phyloP scores from a whole-genome alignment of 2,797 vertebrate genomes.

The Peromyscus aztecus region DNA sequence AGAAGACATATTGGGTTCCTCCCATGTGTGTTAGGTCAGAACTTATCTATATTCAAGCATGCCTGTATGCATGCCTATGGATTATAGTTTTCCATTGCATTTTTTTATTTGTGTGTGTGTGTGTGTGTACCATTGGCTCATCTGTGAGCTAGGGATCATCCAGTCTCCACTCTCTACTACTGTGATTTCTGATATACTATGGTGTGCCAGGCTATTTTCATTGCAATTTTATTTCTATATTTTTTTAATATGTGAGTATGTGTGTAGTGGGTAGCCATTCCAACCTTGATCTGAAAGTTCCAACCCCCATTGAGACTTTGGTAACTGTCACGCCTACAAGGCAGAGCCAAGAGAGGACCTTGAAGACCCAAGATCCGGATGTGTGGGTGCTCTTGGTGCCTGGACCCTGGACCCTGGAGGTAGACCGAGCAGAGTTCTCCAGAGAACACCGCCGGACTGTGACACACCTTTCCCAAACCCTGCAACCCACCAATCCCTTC shows the following conservation, averaged over 20 bases:
- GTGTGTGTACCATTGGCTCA: background rate
- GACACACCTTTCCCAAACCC: no score
- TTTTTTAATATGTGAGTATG: background rate
- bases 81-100: background rate
- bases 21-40: background rate
- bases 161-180: background rate
- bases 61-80: accelerated
- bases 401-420: no score
- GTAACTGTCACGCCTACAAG: no score
- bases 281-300: no score
- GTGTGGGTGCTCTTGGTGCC: no score
- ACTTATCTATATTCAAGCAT: background rate
- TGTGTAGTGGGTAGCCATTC: no score
- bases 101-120: background rate
- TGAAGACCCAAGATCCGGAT: no score
- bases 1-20: background rate
- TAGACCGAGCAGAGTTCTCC: no score
- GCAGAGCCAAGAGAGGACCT: no score
- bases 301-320: no score
- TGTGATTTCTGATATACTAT: background rate
- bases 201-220: background rate
- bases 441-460: no score
- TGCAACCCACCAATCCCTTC: no score
- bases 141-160: background rate
- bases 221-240: background rate